phyloP scores from a whole-genome alignment of 2,888 invertebrate genomes.

The Heliconius ismenius region DNA sequence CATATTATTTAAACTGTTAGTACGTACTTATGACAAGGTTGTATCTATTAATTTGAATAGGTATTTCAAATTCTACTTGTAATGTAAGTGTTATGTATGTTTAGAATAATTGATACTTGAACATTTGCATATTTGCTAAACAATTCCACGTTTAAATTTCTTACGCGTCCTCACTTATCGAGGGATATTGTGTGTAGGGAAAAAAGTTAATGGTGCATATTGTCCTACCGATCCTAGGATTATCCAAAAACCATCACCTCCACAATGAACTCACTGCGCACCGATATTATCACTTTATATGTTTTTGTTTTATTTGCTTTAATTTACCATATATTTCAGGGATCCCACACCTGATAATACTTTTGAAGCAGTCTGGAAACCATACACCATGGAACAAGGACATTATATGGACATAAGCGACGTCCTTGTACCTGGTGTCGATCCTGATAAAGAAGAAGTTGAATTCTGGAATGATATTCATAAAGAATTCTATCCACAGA shows the following conservation, averaged over 20 bases:
- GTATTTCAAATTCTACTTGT: background rate
- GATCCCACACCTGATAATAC: constrained; percentile 58
- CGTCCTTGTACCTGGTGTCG: constrained; percentile 43
- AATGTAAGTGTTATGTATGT: background rate
- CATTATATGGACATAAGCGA: constrained; percentile 58
- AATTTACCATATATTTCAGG: constrained; percentile 47
- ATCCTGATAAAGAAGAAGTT: constrained; percentile 54
- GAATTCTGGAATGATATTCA: constrained; percentile 57
- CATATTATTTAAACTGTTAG: background rate
- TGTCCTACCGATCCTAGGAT: too few relatives aligned
- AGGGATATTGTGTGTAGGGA: background rate
- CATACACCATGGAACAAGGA: constrained; percentile 52
- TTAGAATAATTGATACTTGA: background rate
- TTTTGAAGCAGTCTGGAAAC: constrained; percentile 53
- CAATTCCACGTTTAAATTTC: background rate
- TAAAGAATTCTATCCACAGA: constrained; percentile 51
- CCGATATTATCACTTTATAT: too few relatives aligned
- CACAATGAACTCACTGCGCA: too few relatives aligned
- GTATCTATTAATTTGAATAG: background rate
- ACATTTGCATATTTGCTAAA: background rate
- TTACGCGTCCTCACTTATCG: too few relatives aligned
- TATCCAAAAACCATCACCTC: too few relatives aligned
- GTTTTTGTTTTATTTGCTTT: too few relatives aligned
- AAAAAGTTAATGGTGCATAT: too few relatives aligned
- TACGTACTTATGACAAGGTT: background rate